Conservation (phyloP, 2,797 vertebrate genomes). For the Champsocephalus esox region DNA sequence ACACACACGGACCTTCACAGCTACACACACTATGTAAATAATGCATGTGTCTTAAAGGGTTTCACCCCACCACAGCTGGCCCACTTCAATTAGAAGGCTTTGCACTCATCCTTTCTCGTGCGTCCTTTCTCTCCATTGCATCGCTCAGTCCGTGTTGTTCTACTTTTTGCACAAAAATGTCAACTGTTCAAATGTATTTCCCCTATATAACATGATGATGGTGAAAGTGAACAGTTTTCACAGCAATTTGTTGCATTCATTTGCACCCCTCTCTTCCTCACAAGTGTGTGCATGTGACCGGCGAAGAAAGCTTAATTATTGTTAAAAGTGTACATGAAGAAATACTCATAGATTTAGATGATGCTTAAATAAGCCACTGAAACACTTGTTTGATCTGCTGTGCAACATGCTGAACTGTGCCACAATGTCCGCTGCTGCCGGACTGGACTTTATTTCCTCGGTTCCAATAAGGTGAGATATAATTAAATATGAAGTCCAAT, state of each 20-base stretch:
- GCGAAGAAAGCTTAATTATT: neutral
- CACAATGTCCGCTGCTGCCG: neutral
- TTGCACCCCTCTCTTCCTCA: neutral
- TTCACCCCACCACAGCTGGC: constrained; percentile 79
- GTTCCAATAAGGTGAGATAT: neutral
- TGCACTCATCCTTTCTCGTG: constrained; percentile 50
- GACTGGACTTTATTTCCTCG: neutral
- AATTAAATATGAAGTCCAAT: neutral
- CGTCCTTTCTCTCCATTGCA: neutral
- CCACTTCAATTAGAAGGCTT: constrained; percentile 84
- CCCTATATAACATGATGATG: neutral
- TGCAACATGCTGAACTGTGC: constrained; percentile 9
- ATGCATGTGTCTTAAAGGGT: constrained; percentile 86
- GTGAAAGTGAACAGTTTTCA: neutral
- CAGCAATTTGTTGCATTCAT: neutral
- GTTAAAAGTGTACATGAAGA: neutral
- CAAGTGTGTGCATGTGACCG: neutral
- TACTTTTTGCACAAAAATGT: constrained; percentile 7
- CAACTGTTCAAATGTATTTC: neutral
- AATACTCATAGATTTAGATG: neutral
- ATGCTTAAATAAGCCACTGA: neutral
- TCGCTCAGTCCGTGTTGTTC: constrained; percentile 4
- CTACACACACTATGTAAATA: constrained; percentile 81
- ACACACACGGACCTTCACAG: constrained; percentile 36
- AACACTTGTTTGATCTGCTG: constrained; percentile 20